Evolutionary conservation across 2,888 invertebrate species (phyloP), one percentile per base, ranked within the genome.

Genomic region (Volucella bombylans): DNA sequence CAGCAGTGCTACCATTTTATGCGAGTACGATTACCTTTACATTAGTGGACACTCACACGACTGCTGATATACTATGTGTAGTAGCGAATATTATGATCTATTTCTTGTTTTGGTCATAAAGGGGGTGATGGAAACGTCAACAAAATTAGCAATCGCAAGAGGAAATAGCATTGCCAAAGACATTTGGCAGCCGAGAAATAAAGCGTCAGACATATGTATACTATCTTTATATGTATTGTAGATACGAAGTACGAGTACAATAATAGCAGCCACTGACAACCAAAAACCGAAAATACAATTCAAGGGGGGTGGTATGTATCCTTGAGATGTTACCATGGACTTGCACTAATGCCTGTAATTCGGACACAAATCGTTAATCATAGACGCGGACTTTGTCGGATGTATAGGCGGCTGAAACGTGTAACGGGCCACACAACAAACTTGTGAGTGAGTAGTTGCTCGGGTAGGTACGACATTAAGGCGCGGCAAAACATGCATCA

Each of bases 251-350:
- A 31, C 31, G 6, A 31, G 31, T 31, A 31, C 49, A 54, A 18
- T 62, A 64, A 62, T 62, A 62, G 15, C 54, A 52, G 18, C 54
- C 23, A 8, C 47, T 31, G 31, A 31, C 31, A 31, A 31, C 31
- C 31, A 31, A 6, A 31, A 31, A 31, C 6, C 10, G 11, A 31
- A 50, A 52, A 47, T 4, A 72, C 14, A 82, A 15, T 50, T 31
- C 31, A 31, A 31, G 31, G 31, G 31, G 14, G 39, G n/a, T 31
- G 49, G 15, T 72, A 62, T 78, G 57, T 65, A 80, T 76, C 83
- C 74, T 85, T 82, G 67, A 73, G 62, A 67, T 77, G 39, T 73
- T 68, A 73, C 82, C 82, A 73, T 81, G 77, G 72, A 81, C 85
- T 85, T 85, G 85, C 61, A 77, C 85, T 82, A 78, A 68, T 62